A percentile compares a stretch with the other conserved stretches of the same genome.
Conservation (phyloP, 2,888 invertebrate genomes). For the Allygus modestus region DNA sequence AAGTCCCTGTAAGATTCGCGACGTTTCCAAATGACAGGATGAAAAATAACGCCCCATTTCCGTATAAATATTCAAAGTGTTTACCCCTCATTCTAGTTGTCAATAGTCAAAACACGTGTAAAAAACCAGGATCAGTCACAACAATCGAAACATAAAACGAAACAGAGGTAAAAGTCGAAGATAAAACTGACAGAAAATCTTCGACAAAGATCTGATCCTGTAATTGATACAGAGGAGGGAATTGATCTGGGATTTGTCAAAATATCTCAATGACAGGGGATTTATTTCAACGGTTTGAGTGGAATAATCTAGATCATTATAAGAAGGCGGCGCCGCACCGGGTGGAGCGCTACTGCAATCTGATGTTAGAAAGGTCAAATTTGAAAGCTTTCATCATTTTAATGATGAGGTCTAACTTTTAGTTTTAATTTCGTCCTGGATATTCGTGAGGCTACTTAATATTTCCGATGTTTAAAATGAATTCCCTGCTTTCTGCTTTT, state of each 20-base stretch:
- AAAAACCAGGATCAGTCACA: not conserved
- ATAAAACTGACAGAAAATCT: not conserved
- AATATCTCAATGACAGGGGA: conserved; percentile 27
- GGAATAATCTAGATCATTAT: conserved; percentile 13
- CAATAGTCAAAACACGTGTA: not conserved
- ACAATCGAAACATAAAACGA: not conserved
- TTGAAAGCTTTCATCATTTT: not conserved
- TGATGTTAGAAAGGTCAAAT: conserved; percentile 16
- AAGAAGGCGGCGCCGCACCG: not conserved
- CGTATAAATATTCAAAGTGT: not conserved
- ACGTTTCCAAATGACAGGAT: not conserved
- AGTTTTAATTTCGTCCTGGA: not conserved
- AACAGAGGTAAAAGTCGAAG: not conserved
- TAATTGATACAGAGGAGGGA: conserved; percentile 28
- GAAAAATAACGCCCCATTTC: not conserved
- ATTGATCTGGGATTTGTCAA: conserved; percentile 45
- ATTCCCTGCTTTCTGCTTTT: too few species aligned
- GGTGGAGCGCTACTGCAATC: conserved; percentile 2
- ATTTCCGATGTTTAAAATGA: too few species aligned
- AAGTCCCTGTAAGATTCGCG: not conserved
- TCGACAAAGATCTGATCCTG: conserved; percentile 8
- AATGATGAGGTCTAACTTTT: not conserved
- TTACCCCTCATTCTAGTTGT: not conserved
- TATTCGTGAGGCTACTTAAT: too few species aligned
- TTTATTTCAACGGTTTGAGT: not conserved